Evolutionary conservation across 1,140 invertebrate species (phyloP).

Genomic region (Drosophila tsacasi): DNA sequence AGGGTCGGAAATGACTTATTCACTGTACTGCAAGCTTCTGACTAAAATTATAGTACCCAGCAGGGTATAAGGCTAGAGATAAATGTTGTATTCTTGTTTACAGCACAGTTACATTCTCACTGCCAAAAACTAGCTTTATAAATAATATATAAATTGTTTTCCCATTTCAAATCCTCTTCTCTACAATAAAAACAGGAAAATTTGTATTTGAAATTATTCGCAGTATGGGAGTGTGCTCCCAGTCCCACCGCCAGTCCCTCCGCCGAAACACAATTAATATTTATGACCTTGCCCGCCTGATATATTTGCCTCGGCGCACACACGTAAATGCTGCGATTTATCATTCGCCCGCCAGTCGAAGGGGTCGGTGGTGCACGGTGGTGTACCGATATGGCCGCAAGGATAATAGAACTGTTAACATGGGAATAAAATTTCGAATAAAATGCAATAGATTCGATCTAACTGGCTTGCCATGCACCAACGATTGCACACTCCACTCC

Average conservation of each 20-base stretch:
- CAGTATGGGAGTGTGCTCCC: constrained; percentile 24
- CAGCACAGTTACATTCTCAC: neutral
- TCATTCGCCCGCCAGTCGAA: constrained; percentile 47
- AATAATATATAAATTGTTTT: neutral
- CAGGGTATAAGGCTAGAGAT: too few relatives aligned
- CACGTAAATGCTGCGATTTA: constrained; percentile 80
- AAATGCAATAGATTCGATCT: constrained; percentile 61
- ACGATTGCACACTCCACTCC: constrained; percentile 1
- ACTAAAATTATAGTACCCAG: too few relatives aligned
- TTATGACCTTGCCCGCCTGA: constrained; percentile 81
- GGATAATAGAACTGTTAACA: constrained; percentile 84
- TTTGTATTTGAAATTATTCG: constrained; percentile 7
- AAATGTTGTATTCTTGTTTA: too few relatives aligned
- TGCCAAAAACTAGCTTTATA: neutral
- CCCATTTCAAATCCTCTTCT: neutral
- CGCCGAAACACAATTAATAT: constrained; percentile 78
- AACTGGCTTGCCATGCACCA: constrained; percentile 29
- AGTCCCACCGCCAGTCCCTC: constrained; percentile 31
- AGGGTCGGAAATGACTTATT: neutral
- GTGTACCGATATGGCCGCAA: constrained; percentile 65
- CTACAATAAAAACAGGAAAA: neutral
- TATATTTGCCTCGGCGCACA: constrained; percentile 82
- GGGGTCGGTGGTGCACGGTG: neutral
- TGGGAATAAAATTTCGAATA: constrained; percentile 77
- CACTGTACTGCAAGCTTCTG: too few relatives aligned